Evolutionary conservation across 1,140 invertebrate species (phyloP), one percentile per base, ranked within the genome.

Genomic region (Polypedilum vanderplanki): DNA sequence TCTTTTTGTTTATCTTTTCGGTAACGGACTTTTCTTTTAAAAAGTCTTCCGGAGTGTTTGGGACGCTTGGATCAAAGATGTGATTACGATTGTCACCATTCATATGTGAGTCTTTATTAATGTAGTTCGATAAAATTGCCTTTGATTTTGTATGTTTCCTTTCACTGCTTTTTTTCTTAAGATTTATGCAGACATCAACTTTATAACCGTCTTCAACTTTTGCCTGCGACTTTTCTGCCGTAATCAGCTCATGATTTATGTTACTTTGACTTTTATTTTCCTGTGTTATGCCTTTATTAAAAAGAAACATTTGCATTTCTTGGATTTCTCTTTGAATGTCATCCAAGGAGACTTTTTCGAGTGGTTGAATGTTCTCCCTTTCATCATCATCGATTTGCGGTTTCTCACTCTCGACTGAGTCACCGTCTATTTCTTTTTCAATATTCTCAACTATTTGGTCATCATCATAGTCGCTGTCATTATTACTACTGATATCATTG

Each of bases 271-370:
- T 57, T 57, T 57, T 57, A 15, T n/a, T 9, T 57, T 57, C 65
- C 17, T n/a, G 20, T 70, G 65, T 18, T 3, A 70, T 8, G 0
- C 65, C 65, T 20, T 70, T 70, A 20, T 70, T 18, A 9, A 70
- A 20, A 18, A 70, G 18, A 22, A 70, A 70, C 65, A 70, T 20
- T 70, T 70, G 65, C 65, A 70, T 70, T 70, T 70, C 65, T 18
- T 70, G 20, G 20, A 70, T 18, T 70, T 70, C 65, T 5, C 65
- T 17, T 22, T 70, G 65, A 70, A 70, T 70, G 17, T 70, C 65
- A 70, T 70, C 65, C 2, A 70, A 18, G 65, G 17, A 18, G 15
- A 70, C 65, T 70, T 70, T 70, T 70, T 70, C 65, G 8, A 70
- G n/a, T 20, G 65, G 65, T 20, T 70, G 65, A 18, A 70, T 18